Evolutionary conservation across 1,140 invertebrate species (phyloP).

Genomic region (Vanessa atalanta): DNA sequence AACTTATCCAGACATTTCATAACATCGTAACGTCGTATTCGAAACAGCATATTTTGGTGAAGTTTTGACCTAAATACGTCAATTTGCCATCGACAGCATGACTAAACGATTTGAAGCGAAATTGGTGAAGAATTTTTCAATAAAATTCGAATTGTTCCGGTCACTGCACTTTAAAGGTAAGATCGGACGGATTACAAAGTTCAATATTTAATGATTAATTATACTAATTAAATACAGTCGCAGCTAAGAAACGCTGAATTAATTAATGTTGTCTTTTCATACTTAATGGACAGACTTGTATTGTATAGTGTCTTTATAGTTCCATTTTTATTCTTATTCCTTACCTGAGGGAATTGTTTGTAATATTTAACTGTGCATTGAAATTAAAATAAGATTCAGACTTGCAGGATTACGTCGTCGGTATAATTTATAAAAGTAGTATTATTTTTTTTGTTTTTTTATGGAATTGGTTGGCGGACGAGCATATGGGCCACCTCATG

Average conservation of each 20-base stretch:
- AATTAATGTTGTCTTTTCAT: too few species aligned
- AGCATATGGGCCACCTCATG: too few species aligned
- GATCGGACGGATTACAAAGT: neutral
- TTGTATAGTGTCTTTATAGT: too few species aligned
- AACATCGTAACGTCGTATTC: constrained; percentile 20
- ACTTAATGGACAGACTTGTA: too few species aligned
- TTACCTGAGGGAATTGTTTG: too few species aligned
- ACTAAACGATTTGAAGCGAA: constrained; percentile 14
- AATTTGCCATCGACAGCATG: constrained; percentile 20
- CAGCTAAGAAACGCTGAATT: neutral
- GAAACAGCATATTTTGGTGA: constrained; percentile 31
- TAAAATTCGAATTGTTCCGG: constrained; percentile 11
- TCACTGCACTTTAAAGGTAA: neutral
- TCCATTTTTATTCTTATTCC: too few species aligned
- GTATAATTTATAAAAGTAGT: too few species aligned
- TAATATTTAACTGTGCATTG: too few species aligned
- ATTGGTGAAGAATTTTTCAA: constrained; percentile 22
- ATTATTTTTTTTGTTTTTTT: too few species aligned
- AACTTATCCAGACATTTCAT: constrained; percentile 28
- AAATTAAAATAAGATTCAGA: too few species aligned
- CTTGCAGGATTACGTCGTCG: too few species aligned
- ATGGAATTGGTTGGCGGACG: too few species aligned
- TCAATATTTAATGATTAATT: neutral
- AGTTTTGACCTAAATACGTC: constrained; percentile 30
- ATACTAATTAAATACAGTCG: neutral